Conservation (phyloP, 2,888 invertebrate genomes). For the Cheilosia soror region DNA sequence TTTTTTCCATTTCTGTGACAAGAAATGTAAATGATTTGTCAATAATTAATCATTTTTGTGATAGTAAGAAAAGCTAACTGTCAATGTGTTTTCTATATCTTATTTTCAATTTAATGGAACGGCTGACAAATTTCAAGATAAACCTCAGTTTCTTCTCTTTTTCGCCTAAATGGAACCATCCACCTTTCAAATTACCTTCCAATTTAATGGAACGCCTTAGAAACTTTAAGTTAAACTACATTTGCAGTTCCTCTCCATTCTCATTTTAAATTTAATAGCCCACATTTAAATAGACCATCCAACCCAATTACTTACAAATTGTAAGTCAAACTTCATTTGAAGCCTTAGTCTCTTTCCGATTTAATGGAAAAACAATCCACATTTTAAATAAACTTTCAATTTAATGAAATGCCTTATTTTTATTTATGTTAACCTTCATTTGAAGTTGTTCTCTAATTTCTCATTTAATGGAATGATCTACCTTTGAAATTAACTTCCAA, state of each 20-base stretch:
- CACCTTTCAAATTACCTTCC: background rate
- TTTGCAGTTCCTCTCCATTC: background rate
- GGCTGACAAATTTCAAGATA: too few relatives aligned
- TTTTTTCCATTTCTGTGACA: slow-evolving; percentile 48
- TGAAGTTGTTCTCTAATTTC: background rate
- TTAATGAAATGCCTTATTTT: slow-evolving; percentile 8
- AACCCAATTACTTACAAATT: background rate
- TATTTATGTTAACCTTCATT: background rate
- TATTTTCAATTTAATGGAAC: too few relatives aligned
- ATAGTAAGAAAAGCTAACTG: background rate
- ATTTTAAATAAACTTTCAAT: slow-evolving; percentile 18
- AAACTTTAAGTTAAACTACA: background rate
- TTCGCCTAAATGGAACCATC: background rate
- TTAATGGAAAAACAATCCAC: background rate
- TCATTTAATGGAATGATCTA: slow-evolving; percentile 20
- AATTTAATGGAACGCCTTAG: slow-evolving; percentile 10
- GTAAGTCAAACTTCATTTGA: too few relatives aligned
- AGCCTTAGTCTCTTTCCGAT: background rate
- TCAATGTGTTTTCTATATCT: background rate
- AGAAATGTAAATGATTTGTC: background rate
- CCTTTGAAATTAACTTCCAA: background rate
- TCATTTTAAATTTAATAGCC: background rate
- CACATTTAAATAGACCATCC: background rate
- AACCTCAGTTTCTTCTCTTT: background rate
- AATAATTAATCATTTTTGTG: background rate